Base-by-base conservation (phyloP, 2,113 vertebrate species). In the Garra rufa region DNA sequence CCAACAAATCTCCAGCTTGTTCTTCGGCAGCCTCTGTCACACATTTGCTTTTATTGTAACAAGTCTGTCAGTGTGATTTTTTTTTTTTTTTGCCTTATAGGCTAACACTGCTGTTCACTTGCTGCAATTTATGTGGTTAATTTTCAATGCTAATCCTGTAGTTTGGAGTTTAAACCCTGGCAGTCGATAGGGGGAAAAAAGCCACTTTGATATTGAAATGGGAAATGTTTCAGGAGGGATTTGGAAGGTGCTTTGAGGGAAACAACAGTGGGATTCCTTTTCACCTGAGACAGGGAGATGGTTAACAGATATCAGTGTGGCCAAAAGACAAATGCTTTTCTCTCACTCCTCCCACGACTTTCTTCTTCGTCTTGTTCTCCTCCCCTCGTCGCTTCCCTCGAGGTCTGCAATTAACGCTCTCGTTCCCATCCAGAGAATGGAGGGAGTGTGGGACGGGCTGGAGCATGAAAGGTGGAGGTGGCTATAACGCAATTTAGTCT, bases 1-100 rank as follows among this genome's bases (percentile, higher is more conserved):
- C 65, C 75, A 83, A 86, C 85, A 82, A 85, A 88, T 85, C 83
- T 83, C 4, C 13, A 15, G 21, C 78, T 88, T 71, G n/a, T 83
- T 82, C 63, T 57, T 28, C 30, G 8, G 52, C 75, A 44, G 34
- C 63, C 21, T 81, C 71, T 69, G 19, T 57, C 34, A 17, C 63
- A 65, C 28, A 76, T 86, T 84, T 83, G 73, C 83, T 80, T 59
- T 82, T 52, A 81, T 86, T 83, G 80, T 86, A 76, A 65, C 71
- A 85, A 74, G 61, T 83, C 83, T 88, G 80, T 77, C 61, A 73
- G 76, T 26, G 71, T 71, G 83, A 81, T 88, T 80, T 76, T 55
- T 28, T 81, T 38, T 86, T 86, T 85, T 73, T 61, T 38, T 81
- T 28, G 17, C 46, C 70, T 41, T 48, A 21, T 30, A 44, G 44